Conservation (phyloP, 1,140 invertebrate genomes). For the Camponotus floridanus region DNA sequence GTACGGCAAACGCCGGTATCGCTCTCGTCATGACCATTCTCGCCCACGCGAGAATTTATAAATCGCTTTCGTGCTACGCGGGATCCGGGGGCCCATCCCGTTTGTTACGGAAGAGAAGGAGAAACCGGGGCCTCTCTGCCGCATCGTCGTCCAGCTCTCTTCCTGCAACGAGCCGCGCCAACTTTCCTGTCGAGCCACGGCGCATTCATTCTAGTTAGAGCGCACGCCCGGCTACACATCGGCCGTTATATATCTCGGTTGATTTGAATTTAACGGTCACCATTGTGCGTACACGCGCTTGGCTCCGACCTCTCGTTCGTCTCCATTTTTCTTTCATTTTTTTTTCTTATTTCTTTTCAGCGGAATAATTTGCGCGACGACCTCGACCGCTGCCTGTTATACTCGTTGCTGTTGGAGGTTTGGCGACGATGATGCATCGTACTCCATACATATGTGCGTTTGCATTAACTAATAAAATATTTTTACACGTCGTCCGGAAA, state of each 20-base stretch:
- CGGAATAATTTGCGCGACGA: slow-evolving; percentile 33
- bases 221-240: slow-evolving; percentile 62
- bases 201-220: slow-evolving; percentile 79
- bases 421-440: not conserved
- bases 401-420: not conserved
- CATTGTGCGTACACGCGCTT: slow-evolving; percentile 74
- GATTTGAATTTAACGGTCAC: slow-evolving; percentile 83
- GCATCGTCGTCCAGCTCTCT: slow-evolving; percentile 28
- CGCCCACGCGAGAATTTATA: slow-evolving; percentile 71
- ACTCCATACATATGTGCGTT: not conserved
- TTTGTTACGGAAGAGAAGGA: slow-evolving; percentile 17
- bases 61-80: slow-evolving; percentile 58
- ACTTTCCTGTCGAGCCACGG: slow-evolving; percentile 7
- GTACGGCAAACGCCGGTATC: slow-evolving; percentile 37
- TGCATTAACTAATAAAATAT: slow-evolving; percentile 30
- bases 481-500: not conserved
- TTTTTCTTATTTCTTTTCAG: slow-evolving; percentile 33
- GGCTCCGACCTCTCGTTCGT: slow-evolving; percentile 40
- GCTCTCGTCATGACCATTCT: slow-evolving; percentile 67
- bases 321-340: slow-evolving; percentile 43
- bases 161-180: slow-evolving; percentile 58
- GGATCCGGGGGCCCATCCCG: slow-evolving; percentile 11
- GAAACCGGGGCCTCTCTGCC: slow-evolving; percentile 9
- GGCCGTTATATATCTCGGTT: slow-evolving; percentile 79
- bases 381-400: not conserved